These are phyloP conservation scores for Antigone vipio DNA, from an alignment of 2,113 vertebrate genomes.

Conservation along the genomic window DNA sequence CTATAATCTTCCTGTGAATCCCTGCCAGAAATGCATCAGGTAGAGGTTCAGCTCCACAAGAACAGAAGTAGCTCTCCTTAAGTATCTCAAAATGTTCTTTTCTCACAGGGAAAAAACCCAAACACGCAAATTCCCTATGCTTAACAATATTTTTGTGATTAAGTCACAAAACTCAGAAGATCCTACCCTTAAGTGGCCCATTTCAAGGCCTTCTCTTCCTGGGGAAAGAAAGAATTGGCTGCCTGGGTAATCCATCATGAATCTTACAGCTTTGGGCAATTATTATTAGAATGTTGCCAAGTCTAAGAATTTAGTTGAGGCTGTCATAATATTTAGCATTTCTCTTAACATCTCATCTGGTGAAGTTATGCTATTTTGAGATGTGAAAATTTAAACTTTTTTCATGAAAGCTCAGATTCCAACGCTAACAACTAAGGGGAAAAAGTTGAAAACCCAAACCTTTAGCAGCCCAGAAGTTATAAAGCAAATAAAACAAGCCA, in stretches of 20 bases:
- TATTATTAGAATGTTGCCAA: background rate
- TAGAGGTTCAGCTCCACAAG: background rate
- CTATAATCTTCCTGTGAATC: background rate
- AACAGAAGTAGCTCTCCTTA: background rate
- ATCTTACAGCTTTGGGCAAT: background rate
- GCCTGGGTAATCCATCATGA: background rate
- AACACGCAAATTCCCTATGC: background rate
- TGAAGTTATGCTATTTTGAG: background rate
- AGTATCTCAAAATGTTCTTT: background rate
- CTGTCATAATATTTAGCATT: slow-evolving; percentile 8
- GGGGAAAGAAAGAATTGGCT: background rate
- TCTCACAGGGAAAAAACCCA: background rate
- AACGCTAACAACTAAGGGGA: accelerated
- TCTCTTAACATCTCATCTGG: background rate
- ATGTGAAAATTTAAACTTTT: background rate
- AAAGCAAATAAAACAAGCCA: background rate
- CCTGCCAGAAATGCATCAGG: background rate
- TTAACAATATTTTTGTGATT: background rate
- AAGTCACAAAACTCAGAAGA: background rate
- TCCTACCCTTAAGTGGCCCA: background rate
- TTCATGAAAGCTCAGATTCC: background rate
- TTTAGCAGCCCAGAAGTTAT: background rate
- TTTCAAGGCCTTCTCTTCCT: background rate
- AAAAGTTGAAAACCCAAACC: background rate
- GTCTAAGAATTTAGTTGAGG: background rate